Percentiles rank a stretch among this genome's conserved stretches.
Evolutionary conservation across 2,888 invertebrate genomes (phyloP).

Genomic region (Nezara viridula): DNA sequence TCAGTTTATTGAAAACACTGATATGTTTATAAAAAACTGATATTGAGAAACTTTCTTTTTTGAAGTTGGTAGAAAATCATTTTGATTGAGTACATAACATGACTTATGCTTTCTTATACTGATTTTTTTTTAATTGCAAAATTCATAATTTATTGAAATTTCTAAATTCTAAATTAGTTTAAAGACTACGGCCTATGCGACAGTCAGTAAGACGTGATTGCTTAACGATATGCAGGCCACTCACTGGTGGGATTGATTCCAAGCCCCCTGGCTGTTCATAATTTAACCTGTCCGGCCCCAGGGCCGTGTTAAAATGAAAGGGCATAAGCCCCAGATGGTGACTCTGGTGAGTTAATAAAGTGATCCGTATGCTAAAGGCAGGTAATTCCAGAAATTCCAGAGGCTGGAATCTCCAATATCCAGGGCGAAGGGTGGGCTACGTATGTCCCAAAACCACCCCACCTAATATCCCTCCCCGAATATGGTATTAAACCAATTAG

Average conservation of each 20-base stretch:
- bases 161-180: neutral
- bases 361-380: constrained; percentile 52
- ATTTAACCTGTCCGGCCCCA: constrained; percentile 17
- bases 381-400: constrained; percentile 53
- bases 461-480: constrained; percentile 42
- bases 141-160: neutral
- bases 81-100: too few species aligned
- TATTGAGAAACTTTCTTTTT: too few species aligned
- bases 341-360: constrained; percentile 49
- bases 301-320: constrained; percentile 35
- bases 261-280: neutral
- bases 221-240: neutral
- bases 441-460: constrained; percentile 48
- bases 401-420: constrained; percentile 53
- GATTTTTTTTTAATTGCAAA: neutral
- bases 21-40: too few species aligned
- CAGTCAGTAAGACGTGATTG: too few species aligned
- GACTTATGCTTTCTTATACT: neutral
- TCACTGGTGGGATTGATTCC: neutral
- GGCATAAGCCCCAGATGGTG: constrained; percentile 41
- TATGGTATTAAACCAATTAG: constrained; percentile 49
- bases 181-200: neutral
- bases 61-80: too few species aligned
- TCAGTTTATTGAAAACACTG: too few species aligned
- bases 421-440: constrained; percentile 22